Evolutionary conservation across 1,140 invertebrate species (phyloP), one percentile per base, ranked within the genome.

Genomic region (Centruroides sculpturatus): DNA sequence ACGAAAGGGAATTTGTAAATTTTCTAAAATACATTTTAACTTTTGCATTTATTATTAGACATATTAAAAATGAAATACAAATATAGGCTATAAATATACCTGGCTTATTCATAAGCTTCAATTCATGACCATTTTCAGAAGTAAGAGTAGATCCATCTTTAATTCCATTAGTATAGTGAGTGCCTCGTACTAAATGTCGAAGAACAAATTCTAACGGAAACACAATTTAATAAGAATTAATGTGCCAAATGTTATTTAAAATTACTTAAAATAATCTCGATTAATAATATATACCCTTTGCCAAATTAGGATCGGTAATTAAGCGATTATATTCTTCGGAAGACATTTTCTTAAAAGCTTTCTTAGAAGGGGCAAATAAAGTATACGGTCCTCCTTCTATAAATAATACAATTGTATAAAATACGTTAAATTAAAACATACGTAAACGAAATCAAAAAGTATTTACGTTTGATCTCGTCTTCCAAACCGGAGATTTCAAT

Each of bases 261-360:
- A 23, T 23, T 23, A 23, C 23, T 23, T 23, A 23, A 23, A 23
- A 23, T 23, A 23, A 23, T 23, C 23, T 23, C 23, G 23, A 23
- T 23, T 23, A 23, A 23, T 23, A 23, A 23, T 23, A 23, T 23
- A 47, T 50, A 58, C 60, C 60, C 48, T 47, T 49, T 12, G 60
- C 60, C 7, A 41, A 7, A 49, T 57, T 57, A 3, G 35, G 53
- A n/a, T 62, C 58, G 1, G 50, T 49, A 8, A 62, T 62, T 5
- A 62, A 41, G 1, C n/a, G 56, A n/a, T 55, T 50, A 49, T 62
- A 62, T 49, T 49, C 47, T 34, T 62, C 56, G 0, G 56, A n/a
- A 12, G 57, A 47, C 60, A 62, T 62, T 36, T 58, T 50, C 5
- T 46, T 6, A 54, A 62, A 62, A 55, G 54, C 60, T 36, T 56